These are phyloP conservation scores for Nesidiocoris tenuis DNA, from an alignment of 2,888 invertebrate genomes.

Conservation along the genomic window DNA sequence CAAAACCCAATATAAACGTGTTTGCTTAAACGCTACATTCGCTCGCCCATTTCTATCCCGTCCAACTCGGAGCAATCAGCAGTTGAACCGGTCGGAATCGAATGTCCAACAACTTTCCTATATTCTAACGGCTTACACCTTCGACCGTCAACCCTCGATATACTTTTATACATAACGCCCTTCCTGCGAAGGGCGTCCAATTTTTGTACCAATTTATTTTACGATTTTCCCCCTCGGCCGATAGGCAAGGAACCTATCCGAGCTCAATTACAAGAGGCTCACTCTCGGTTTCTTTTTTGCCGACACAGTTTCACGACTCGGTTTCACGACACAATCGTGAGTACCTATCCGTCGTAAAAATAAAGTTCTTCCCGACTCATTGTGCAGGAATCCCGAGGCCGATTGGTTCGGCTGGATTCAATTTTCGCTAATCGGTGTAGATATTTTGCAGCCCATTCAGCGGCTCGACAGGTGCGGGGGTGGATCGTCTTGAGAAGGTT, in stretches of 20 bases:
- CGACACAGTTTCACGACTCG: neutral
- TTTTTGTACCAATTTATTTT: conserved; percentile 12
- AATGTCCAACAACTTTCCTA: neutral
- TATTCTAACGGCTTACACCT: neutral
- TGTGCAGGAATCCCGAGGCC: neutral
- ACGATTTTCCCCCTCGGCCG: conserved; percentile 1
- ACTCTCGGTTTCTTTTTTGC: neutral
- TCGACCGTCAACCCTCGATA: neutral
- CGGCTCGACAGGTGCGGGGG: too few relatives aligned
- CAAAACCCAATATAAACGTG: neutral
- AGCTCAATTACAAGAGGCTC: neutral
- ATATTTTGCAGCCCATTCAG: too few relatives aligned
- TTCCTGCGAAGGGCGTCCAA: neutral
- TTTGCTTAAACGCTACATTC: neutral
- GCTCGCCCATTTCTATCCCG: neutral
- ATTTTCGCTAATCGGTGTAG: neutral
- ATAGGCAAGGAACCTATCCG: neutral
- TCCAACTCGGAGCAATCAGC: neutral
- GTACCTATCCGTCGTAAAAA: too few relatives aligned
- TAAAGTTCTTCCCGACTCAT: neutral
- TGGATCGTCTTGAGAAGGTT: too few relatives aligned
- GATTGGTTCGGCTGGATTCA: neutral
- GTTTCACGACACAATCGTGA: too few relatives aligned
- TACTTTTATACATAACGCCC: neutral
- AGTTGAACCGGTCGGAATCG: neutral